Evolutionary conservation across 2,797 vertebrate species (phyloP).

Genomic region (Paedocypris micromegethes): DNA sequence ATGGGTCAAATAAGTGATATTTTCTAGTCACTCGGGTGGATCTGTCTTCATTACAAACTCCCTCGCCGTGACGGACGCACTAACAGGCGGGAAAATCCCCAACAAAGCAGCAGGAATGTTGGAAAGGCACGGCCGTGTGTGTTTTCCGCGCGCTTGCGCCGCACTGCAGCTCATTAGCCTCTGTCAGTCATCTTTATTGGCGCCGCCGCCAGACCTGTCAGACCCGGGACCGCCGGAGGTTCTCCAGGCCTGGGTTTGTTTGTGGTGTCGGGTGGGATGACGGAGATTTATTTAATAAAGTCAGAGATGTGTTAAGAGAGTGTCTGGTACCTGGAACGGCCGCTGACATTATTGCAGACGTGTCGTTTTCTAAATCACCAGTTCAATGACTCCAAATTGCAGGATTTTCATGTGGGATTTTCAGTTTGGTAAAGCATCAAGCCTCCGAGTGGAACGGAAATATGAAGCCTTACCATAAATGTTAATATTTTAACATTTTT

Average conservation of each 20-base stretch:
- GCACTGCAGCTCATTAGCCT: conserved; percentile 1
- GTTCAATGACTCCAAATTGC: too few relatives aligned
- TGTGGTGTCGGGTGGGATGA: neutral
- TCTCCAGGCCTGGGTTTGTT: neutral
- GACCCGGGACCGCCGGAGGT: conserved; percentile 3
- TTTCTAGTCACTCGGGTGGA: neutral
- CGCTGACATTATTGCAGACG: too few relatives aligned
- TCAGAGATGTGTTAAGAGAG: conserved; percentile 5
- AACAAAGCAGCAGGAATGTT: neutral
- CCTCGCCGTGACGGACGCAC: neutral
- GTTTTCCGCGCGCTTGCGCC: neutral
- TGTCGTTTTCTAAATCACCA: too few relatives aligned
- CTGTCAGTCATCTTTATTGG: conserved; percentile 27
- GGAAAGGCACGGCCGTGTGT: neutral
- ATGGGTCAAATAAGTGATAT: neutral
- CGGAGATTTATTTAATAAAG: conserved; percentile 7
- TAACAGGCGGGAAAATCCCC: neutral
- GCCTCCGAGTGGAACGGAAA: too few relatives aligned
- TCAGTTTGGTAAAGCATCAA: too few relatives aligned
- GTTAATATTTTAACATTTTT: too few relatives aligned
- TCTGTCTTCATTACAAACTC: conserved; percentile 3
- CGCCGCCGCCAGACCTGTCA: conserved; percentile 2
- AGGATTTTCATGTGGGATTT: too few relatives aligned
- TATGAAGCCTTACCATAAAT: too few relatives aligned
- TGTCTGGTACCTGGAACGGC: neutral